phyloP scores from a whole-genome alignment of 1,140 invertebrate genomes.

The Lasaia peninsularis region DNA sequence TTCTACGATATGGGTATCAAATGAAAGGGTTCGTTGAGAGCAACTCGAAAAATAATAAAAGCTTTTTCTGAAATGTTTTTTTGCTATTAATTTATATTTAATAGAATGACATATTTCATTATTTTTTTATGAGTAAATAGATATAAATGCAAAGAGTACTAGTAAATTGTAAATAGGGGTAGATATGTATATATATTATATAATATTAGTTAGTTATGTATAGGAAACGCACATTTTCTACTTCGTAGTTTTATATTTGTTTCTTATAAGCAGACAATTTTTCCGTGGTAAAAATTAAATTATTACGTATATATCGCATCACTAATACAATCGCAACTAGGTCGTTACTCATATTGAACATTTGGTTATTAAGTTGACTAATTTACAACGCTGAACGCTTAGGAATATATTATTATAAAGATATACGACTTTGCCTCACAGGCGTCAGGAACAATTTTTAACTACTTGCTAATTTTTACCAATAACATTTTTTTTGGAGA shows the following conservation, averaged over 20 bases:
- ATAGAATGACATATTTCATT: too few species aligned
- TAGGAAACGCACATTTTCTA: constrained; percentile 44
- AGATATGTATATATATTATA: too few species aligned
- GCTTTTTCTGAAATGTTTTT: too few species aligned
- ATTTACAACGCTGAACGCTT: constrained; percentile 65
- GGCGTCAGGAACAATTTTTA: constrained; percentile 75
- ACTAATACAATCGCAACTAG: constrained; percentile 76
- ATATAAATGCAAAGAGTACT: not conserved
- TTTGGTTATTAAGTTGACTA: constrained; percentile 73
- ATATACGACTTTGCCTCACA: constrained; percentile 70
- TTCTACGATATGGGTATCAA: too few species aligned
- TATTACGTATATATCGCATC: constrained; percentile 76
- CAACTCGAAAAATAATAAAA: too few species aligned
- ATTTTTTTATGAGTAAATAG: too few species aligned
- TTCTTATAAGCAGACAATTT: constrained; percentile 74
- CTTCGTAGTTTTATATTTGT: constrained; percentile 75
- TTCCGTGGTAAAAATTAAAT: constrained; percentile 75
- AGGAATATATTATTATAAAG: constrained; percentile 59
- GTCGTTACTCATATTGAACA: constrained; percentile 75
- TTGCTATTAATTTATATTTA: too few species aligned
- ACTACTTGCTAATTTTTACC: constrained; percentile 70
- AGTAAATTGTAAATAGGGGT: not conserved
- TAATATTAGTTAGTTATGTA: too few species aligned
- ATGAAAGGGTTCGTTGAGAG: too few species aligned
- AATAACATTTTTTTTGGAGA: constrained; percentile 61